Base-by-base conservation (phyloP, 2,113 vertebrate species). In the Urocitellus parryii region DNA sequence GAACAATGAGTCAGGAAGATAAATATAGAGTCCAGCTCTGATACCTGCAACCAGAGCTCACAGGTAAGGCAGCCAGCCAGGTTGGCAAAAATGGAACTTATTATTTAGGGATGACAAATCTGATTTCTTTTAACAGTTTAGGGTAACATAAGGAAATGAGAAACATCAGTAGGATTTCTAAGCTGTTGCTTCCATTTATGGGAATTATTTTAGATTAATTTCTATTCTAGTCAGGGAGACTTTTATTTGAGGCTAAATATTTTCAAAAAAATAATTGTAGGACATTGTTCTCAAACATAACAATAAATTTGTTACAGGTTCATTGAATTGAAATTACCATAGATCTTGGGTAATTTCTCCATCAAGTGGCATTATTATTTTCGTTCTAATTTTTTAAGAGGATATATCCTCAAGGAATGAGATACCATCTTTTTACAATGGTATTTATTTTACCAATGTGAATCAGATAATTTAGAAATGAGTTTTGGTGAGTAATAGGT, bases 381-480 rank as follows among this genome's bases (percentile, higher is more conserved):
- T 45, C 12, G 20, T 76, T 76, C 8, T n/a, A 16, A 68, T 34
- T 56, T 32, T 37, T 53, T 34, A 67, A 90, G 42, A 67, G 13
- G 4, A 42, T 76, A 58, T 76, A n/a, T 65, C 80, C 70, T 94
- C 65, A 87, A 45, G 88, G 61, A 96, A 83, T 56, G 48, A 95
- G 74, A 93, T 74, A 90, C 34, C 83, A 96, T 72, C 29, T 90
- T 72, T 95, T 86, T 93, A 84, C 97, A 53, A 95, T 95, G 72
- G 80, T 48, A 48, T 97, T 70, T 95, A 96, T 94, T 72, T 97
- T 98, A 95, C 29, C 96, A 93, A 82, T 96, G 81, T 93, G 97
- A 95, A 95, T 98, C 88, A 93, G 83, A 93, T 98, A 97, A 98
- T 98, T 98, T 96, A 97, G 97, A 98, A 98, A 97, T 74, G 92